These are phyloP conservation scores for Hylaea fasciaria DNA, from an alignment of 2,888 invertebrate species.

Conservation along the genomic window DNA sequence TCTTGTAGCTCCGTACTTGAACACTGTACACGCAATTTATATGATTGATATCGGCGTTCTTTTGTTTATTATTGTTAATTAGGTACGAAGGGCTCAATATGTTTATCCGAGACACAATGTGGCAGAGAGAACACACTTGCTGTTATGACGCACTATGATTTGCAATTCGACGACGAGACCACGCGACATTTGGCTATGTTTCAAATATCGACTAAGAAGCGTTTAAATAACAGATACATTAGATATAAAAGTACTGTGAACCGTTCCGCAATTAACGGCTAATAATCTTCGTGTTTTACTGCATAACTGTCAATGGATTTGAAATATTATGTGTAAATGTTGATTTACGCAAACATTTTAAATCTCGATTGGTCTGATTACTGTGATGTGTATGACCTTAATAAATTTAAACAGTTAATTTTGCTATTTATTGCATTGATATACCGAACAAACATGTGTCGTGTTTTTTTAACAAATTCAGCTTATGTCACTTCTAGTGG, in stretches of 20 bases:
- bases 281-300: slow-evolving; percentile 37
- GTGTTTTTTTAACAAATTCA: too few relatives aligned
- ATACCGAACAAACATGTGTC: too few relatives aligned
- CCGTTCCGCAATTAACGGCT: slow-evolving; percentile 44
- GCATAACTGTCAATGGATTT: slow-evolving; percentile 1
- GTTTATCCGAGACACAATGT: slow-evolving; percentile 57
- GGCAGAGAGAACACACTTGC: slow-evolving; percentile 56
- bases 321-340: background rate
- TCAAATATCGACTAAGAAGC: slow-evolving; percentile 62
- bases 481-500: too few relatives aligned
- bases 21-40: background rate
- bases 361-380: too few relatives aligned
- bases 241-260: slow-evolving; percentile 47
- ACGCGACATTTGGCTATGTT: slow-evolving; percentile 69
- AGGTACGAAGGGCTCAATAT: slow-evolving; percentile 33
- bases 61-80: background rate
- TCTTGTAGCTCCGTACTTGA: slow-evolving; percentile 64
- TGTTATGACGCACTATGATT: slow-evolving; percentile 59
- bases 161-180: slow-evolving; percentile 55
- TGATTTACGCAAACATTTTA: background rate
- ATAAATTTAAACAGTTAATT: too few relatives aligned
- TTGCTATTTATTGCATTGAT: too few relatives aligned
- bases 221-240: slow-evolving; percentile 54
- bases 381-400: too few relatives aligned
- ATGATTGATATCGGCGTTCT: background rate